These are phyloP conservation scores for Nomada goodeniana DNA, from an alignment of 2,888 invertebrate genomes.

Conservation along the genomic window DNA sequence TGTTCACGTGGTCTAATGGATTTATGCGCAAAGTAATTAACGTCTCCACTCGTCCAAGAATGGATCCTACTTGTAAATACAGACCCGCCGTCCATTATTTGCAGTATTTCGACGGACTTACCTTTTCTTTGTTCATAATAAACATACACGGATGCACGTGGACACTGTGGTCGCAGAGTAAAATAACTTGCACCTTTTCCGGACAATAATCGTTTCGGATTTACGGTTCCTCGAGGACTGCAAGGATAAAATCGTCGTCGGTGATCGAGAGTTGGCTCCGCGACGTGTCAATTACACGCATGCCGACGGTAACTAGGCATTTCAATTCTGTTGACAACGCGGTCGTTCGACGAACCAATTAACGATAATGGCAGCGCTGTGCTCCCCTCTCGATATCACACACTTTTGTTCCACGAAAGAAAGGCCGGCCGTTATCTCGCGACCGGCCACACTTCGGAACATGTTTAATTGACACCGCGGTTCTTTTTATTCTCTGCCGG, in stretches of 20 bases:
- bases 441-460: slow-evolving; percentile 23
- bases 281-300: no score
- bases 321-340: slow-evolving; percentile 62
- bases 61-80: not conserved
- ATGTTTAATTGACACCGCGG: slow-evolving; percentile 30
- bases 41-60: not conserved
- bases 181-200: no score
- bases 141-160: no score
- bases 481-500: not conserved
- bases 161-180: no score
- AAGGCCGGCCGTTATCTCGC: no score
- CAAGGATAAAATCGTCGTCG: no score
- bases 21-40: slow-evolving; percentile 12
- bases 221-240: no score
- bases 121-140: no score
- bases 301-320: slow-evolving; percentile 47
- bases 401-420: slow-evolving; percentile 1
- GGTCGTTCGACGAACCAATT: slow-evolving; percentile 64
- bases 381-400: slow-evolving; percentile 28
- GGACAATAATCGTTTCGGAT: no score
- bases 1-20: slow-evolving; percentile 2
- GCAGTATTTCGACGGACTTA: not conserved
- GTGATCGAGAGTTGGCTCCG: no score
- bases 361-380: slow-evolving; percentile 57
- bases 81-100: not conserved